Conservation (phyloP, 2,113 vertebrate genomes). For the Himantopus leucocephalus region DNA sequence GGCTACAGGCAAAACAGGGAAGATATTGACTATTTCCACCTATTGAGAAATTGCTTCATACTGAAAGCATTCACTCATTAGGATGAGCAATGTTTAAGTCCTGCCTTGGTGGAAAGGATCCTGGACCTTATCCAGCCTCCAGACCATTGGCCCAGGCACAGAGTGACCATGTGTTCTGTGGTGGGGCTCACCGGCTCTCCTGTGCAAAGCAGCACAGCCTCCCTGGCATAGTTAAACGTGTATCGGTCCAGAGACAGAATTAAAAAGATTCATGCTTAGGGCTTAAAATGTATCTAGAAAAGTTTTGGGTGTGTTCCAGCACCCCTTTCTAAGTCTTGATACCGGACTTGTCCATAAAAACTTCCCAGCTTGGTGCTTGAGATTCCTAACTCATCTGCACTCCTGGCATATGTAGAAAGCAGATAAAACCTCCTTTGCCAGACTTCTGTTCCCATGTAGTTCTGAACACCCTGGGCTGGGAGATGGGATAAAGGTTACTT, state of each 20-base stretch:
- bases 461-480: background rate
- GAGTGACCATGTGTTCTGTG: background rate
- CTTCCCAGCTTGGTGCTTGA: background rate
- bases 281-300: background rate
- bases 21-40: background rate
- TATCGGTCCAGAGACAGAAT: background rate
- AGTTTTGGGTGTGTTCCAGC: background rate
- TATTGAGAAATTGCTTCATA: background rate
- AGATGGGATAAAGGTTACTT: background rate
- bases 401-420: background rate
- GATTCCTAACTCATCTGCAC: background rate
- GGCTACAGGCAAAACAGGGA: background rate
- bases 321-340: background rate
- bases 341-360: background rate
- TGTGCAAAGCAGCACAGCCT: background rate
- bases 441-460: background rate
- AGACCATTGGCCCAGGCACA: background rate
- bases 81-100: background rate
- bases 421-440: background rate
- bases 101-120: background rate
- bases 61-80: background rate
- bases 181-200: rapidly evolving
- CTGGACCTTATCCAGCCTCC: background rate
- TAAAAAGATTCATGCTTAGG: background rate
- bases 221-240: background rate